Base-by-base conservation (phyloP, 2,888 invertebrate genomes). In the Chromoteleia sp. region DNA sequence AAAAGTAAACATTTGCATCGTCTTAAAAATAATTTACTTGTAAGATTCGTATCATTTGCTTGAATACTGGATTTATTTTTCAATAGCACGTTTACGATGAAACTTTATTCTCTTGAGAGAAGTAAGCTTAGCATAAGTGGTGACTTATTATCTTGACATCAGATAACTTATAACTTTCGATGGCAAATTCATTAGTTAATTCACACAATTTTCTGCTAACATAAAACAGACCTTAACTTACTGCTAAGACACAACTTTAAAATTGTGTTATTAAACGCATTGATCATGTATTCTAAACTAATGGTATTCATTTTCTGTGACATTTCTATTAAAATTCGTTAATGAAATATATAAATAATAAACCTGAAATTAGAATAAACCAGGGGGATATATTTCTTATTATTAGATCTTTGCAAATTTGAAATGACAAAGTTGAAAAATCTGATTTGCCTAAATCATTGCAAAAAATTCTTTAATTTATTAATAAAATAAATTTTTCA, bases 111-210 rank as follows among this genome's bases (percentile, higher is more conserved):
- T 30, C 33, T 0, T 10, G 33, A 10, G 33, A 33, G 19, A 15
- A 33, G n/a, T 29, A 36, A 54, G 36, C 17, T 54, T 36, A 33
- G 54, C 33, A 33, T 54, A 54, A 54, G 54, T 54, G 33, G 54
- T 36, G 54, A 54, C 29, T 29, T 52, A 54, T 54, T 54, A 54
- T 36, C 33, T 33, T 33, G 36, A 54, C 33, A 33, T 3, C n/a
- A 33, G 17, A 54, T 54, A 54, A 54, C 15, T 54, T 54, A 54
- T 54, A 54, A 54, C 15, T 54, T 54, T 52, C 1, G 0, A 12
- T 21, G 50, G 29, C 14, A 29, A 29, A 52, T 29, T 12, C 15
- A 52, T 52, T 52, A 52, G 14, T 14, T 52, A 29, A 52, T 52
- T 52, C 14, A 1, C 29, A 29, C 7, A 52, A 29, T 29, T 29